These are phyloP conservation scores for Rosalia funebris DNA, from an alignment of 2,888 invertebrate species.

Conservation along the genomic window DNA sequence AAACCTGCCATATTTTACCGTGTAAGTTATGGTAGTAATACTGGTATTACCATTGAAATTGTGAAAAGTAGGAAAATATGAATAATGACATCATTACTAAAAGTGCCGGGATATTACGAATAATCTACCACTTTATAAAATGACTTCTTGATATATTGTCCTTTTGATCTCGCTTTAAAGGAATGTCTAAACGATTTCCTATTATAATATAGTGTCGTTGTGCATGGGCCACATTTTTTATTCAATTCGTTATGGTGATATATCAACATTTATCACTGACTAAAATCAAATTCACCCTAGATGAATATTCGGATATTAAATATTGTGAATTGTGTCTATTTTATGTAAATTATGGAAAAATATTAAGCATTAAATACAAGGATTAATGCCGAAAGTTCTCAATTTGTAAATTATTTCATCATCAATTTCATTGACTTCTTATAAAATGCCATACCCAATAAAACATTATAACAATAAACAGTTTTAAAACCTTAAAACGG, in stretches of 20 bases:
- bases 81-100: slow-evolving; percentile 53
- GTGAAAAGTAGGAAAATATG: slow-evolving; percentile 43
- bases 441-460: no score
- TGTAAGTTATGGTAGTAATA: slow-evolving; percentile 26
- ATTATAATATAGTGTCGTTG: slow-evolving; percentile 23
- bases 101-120: slow-evolving; percentile 53
- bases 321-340: no score
- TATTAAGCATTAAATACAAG: no score
- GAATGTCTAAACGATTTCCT: slow-evolving; percentile 26
- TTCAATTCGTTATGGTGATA: slow-evolving; percentile 12
- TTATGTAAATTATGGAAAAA: no score
- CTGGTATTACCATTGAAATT: slow-evolving; percentile 25
- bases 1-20: slow-evolving; percentile 21
- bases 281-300: background rate
- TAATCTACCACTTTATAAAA: slow-evolving; percentile 55
- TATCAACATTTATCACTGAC: slow-evolving; percentile 4
- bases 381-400: no score
- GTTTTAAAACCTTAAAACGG: no score
- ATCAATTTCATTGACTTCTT: no score
- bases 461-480: no score
- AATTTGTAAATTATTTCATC: no score
- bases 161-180: slow-evolving; percentile 45
- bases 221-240: slow-evolving; percentile 11
- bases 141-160: slow-evolving; percentile 54
- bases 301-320: no score